A percentile compares a stretch with the other conserved stretches of the same genome.
Evolutionary conservation across 2,797 vertebrate species (phyloP).

Genomic region (Danionella dracula): DNA sequence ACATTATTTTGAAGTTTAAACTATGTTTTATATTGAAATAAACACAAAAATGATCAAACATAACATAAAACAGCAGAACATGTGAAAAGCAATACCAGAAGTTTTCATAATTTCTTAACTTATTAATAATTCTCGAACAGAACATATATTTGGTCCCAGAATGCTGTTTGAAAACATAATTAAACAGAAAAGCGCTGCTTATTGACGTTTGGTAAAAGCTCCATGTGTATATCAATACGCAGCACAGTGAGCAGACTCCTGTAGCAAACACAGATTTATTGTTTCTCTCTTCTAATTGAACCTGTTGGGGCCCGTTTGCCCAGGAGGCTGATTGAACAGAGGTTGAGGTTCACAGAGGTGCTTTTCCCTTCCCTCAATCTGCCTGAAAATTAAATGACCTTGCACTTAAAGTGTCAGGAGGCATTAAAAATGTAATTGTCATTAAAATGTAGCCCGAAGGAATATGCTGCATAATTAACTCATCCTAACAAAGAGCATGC

Average conservation of each 20-base stretch:
- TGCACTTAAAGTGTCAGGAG: neutral
- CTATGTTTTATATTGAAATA: too few species aligned
- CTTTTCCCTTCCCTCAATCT: neutral
- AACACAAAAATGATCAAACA: too few species aligned
- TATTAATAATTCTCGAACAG: too few species aligned
- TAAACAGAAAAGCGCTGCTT: neutral
- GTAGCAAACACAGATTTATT: neutral
- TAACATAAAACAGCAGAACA: too few species aligned
- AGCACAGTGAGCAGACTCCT: neutral
- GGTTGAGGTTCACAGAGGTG: neutral
- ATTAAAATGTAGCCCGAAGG: slow-evolving; percentile 16
- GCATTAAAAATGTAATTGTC: slow-evolving; percentile 21
- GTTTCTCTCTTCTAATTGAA: neutral
- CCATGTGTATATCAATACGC: neutral
- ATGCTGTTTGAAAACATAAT: too few species aligned
- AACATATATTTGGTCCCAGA: too few species aligned
- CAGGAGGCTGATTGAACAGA: neutral
- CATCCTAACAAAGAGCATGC: neutral
- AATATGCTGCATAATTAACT: neutral
- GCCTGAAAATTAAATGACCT: slow-evolving; percentile 9
- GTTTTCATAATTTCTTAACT: too few species aligned
- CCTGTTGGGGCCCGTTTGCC: neutral
- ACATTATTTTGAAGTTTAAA: too few species aligned
- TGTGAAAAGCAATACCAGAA: too few species aligned
- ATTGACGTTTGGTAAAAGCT: neutral